Evolutionary conservation across 2,113 vertebrate species (phyloP), one percentile per base, ranked within the genome.

Genomic region (Setophaga coronata): DNA sequence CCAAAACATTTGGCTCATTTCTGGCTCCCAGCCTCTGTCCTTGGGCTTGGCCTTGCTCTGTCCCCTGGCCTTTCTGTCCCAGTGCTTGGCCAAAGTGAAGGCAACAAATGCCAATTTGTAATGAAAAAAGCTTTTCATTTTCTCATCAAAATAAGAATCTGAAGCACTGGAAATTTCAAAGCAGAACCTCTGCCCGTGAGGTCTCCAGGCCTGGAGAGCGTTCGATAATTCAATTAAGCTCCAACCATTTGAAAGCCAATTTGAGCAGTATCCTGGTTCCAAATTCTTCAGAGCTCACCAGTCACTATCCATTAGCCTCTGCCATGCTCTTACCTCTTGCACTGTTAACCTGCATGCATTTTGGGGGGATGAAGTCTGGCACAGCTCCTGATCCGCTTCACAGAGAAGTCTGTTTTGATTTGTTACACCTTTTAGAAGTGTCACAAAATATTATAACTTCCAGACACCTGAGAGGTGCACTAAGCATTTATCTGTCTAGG

Each of bases 361-460:
- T 33, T 67, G 19, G 53, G 79, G 64, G 51, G 40, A 69, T 67
- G 67, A 89, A 84, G 43, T 61, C 95, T 89, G 82, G 92, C 76
- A 74, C 47, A 71, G 47, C 36, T 93, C 90, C 72, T 86, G 89
- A 92, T 82, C 45, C 6, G 0, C 93, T 95, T 91, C 87, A 72
- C n/a, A 43, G 69, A 61, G 56, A 96, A 94, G 95, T 96, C 93
- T 89, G 81, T 56, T 97, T 87, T 77, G 57, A 96, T 96, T 97
- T 96, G 96, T 93, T 95, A 93, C 72, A 90, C 82, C 80, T 88
- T 87, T 93, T 89, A 81, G 64, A 90, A 95, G 54, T 95, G 96
- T 95, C 96, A 97, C 73, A 95, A 90, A 94, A 51, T 80, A 89
- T 95, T 86, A 95, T 28, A 62, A 81, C 70, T 96, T 89, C 78